A percentile compares a stretch with the other conserved stretches of the same genome.
Evolutionary conservation across 2,888 invertebrate species (phyloP).

Genomic region (Gryllus longicercus): DNA sequence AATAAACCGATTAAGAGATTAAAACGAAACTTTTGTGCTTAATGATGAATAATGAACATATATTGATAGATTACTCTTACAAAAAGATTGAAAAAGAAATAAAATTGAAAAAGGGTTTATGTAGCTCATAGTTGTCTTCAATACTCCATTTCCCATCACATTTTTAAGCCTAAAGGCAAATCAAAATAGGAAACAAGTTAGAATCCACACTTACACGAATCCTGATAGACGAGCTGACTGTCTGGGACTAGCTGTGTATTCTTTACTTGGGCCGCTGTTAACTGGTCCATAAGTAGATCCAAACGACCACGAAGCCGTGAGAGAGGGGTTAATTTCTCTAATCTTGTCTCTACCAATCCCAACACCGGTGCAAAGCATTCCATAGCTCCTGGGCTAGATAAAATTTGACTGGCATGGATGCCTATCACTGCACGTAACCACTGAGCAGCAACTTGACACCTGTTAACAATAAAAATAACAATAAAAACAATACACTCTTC

Average conservation of each 20-base stretch:
- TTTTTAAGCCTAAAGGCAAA: neutral
- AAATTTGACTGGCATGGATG: slow-evolving; percentile 58
- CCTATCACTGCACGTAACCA: slow-evolving; percentile 60
- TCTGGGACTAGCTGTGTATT: slow-evolving; percentile 46
- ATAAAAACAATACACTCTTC: too few relatives aligned
- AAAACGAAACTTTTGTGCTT: too few relatives aligned
- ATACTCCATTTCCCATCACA: too few relatives aligned
- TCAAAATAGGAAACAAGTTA: neutral
- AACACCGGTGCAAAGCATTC: slow-evolving; percentile 56
- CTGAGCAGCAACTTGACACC: slow-evolving; percentile 53
- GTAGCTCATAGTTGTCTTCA: too few relatives aligned
- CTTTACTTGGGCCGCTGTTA: slow-evolving; percentile 49
- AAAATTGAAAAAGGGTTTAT: too few relatives aligned
- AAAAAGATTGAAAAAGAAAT: too few relatives aligned
- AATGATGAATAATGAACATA: too few relatives aligned
- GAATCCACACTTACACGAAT: slow-evolving; percentile 43
- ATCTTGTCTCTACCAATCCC: slow-evolving; percentile 56
- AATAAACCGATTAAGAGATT: too few relatives aligned
- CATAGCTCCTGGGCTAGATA: slow-evolving; percentile 59
- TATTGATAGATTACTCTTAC: too few relatives aligned
- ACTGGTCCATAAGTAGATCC: slow-evolving; percentile 57
- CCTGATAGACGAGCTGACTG: slow-evolving; percentile 55
- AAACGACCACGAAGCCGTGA: slow-evolving; percentile 59
- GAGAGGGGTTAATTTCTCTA: slow-evolving; percentile 53
- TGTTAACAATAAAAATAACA: slow-evolving; percentile 41